Conservation (phyloP, 2,888 invertebrate genomes). For the Glyphotaelius pellucidus region DNA sequence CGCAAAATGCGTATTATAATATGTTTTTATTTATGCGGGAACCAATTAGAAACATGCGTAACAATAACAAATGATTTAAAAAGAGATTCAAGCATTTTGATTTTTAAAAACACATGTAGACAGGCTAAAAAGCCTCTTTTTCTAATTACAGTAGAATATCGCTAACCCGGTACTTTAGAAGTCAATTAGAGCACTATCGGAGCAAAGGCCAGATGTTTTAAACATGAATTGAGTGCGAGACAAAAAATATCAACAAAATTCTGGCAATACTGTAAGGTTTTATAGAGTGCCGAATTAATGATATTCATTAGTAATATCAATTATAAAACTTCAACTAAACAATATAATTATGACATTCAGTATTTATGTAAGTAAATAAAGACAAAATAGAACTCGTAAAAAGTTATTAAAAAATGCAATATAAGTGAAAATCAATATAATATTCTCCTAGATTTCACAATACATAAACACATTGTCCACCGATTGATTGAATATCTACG, state of each 20-base stretch:
- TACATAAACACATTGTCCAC: neutral
- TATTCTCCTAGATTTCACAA: neutral
- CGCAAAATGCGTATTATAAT: neutral
- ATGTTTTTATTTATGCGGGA: conserved; percentile 12
- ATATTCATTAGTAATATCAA: neutral
- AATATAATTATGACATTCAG: neutral
- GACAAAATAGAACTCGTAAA: neutral
- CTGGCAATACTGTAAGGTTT: neutral
- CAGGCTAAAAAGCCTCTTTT: neutral
- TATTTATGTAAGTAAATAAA: neutral
- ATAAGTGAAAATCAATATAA: neutral
- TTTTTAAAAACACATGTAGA: neutral
- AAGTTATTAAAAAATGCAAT: neutral
- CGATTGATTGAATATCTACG: neutral
- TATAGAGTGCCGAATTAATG: neutral
- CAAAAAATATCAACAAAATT: no score
- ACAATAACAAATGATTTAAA: neutral
- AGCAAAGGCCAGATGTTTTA: no score
- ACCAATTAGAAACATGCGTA: conserved; percentile 22
- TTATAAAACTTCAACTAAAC: neutral
- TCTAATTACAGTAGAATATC: neutral
- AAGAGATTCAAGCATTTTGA: conserved; percentile 6
- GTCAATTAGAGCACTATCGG: neutral
- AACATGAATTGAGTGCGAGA: no score
- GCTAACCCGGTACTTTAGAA: neutral